Conservation (phyloP, 2,797 vertebrate genomes). For the Ciconia nigra region DNA sequence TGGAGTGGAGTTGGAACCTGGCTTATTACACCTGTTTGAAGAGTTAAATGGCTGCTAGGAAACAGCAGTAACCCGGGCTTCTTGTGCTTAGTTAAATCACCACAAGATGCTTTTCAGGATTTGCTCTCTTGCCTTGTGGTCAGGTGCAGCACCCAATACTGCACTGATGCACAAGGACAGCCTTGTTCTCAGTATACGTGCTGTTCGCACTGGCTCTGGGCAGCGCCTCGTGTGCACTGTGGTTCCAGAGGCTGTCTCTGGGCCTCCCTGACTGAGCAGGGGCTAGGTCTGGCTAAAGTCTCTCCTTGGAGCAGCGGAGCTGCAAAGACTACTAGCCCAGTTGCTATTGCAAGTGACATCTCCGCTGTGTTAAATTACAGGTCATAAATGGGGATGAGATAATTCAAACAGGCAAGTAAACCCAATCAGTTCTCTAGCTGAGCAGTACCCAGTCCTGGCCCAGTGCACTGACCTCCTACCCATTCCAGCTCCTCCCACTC, state of each 20-base stretch:
- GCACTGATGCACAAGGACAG: background rate
- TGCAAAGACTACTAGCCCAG: slow-evolving; percentile 45
- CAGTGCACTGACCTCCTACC: slow-evolving; percentile 75
- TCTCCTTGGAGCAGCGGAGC: slow-evolving; percentile 28
- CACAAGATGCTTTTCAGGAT: background rate
- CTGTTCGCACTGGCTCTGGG: background rate
- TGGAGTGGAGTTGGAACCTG: background rate
- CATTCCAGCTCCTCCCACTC: slow-evolving; percentile 80
- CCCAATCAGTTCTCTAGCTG: slow-evolving; percentile 76
- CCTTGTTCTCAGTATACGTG: fast-evolving
- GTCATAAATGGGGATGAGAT: slow-evolving; percentile 91
- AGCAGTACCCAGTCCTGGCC: slow-evolving; percentile 76
- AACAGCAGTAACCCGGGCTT: background rate
- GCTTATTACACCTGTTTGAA: background rate
- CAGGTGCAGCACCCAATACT: background rate
- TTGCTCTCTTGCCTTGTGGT: background rate
- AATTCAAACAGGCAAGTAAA: slow-evolving; percentile 93
- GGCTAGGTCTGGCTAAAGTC: background rate
- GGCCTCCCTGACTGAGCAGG: background rate
- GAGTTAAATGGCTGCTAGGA: background rate
- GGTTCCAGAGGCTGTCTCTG: background rate
- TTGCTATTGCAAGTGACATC: slow-evolving; percentile 75
- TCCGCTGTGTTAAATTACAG: slow-evolving; percentile 92
- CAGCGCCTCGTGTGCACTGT: fast-evolving
- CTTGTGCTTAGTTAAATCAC: background rate